These are phyloP conservation scores for Synchiropus splendidus DNA, from an alignment of 2,113 vertebrate species.

Conservation along the genomic window DNA sequence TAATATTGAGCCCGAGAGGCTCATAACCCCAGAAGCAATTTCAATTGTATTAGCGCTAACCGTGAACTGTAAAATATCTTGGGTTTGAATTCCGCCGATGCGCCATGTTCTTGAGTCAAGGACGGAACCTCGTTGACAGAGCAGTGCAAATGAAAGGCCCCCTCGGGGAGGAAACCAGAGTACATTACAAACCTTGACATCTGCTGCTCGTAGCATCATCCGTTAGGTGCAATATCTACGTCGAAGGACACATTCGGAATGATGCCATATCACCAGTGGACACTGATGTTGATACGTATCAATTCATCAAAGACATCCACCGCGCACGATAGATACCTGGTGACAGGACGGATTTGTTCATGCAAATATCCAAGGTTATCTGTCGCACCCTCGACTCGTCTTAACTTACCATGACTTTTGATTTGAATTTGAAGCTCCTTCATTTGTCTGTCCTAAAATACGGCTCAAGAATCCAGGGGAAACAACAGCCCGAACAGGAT, in stretches of 20 bases:
- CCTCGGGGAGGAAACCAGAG: conserved; percentile 9
- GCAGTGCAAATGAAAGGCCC: conserved; percentile 23
- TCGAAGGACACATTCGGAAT: conserved; percentile 27
- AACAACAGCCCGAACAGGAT: too few species aligned
- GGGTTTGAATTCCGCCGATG: too few species aligned
- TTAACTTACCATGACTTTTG: too few species aligned
- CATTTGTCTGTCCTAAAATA: too few species aligned
- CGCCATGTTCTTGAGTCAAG: conserved; percentile 8
- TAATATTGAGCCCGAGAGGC: too few species aligned
- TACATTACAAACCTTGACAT: conserved; percentile 26
- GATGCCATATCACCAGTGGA: conserved; percentile 9
- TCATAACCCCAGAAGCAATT: too few species aligned
- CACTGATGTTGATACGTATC: conserved; percentile 14
- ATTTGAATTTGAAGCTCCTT: too few species aligned
- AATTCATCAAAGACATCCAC: conserved; percentile 10
- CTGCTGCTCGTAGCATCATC: conserved; percentile 33
- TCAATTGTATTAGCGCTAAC: too few species aligned
- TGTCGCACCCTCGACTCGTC: background rate
- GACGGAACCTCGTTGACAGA: conserved; percentile 24
- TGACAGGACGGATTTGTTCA: conserved; percentile 27
- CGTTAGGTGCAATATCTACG: conserved; percentile 32
- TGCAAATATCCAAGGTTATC: conserved; percentile 35
- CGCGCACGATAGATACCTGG: conserved; percentile 11
- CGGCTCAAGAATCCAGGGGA: too few species aligned
- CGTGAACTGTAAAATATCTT: too few species aligned